Evolutionary conservation across 2,113 vertebrate genomes (phyloP), one percentile per base, ranked within the genome.

Genomic region (Daboia siamensis): DNA sequence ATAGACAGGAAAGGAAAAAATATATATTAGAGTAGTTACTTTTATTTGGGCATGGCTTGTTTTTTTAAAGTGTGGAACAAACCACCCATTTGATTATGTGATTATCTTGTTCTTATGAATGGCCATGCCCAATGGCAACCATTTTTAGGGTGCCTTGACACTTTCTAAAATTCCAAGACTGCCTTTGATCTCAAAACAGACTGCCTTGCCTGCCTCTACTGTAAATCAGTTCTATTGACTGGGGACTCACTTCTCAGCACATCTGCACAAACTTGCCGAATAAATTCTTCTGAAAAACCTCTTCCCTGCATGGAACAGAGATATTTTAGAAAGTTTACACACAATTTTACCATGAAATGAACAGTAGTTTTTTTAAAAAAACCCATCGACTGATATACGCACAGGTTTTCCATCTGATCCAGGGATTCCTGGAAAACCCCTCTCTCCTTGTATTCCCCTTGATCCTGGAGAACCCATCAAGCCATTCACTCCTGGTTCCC

Each of bases 231-330:
- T 85, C 91, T 24, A 90, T 55, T 2, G 0, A 92, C 93, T 95
- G 44, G 89, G 94, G 91, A 98, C 99, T 98, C 97, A 99, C 99
- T 97, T 97, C 98, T 98, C 95, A 99, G 96, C 92, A 99, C 97
- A 57, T 99, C 98, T 95, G 97, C 98, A 97, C 99, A 99, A 94
- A 99, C 98, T 96, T 99, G 98, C 4, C 98, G 98, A 97, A 99
- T 99, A 96, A 98, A 98, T 93, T 97, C 97, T 96, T 99, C 99
- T 56, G 99, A 99, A 96, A 98, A 97, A 92, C 98, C 97, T 97
- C 97, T 98, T 87, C 98, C 98, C 99, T 99, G 94, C 57, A 96
- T 94, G 86, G 95, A 97, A 97, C 46, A 95, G 56, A 96, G 84
- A 95, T 91, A 0, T 0, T 94, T 93, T 95, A 95, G 89, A 95